phyloP scores from a whole-genome alignment of 1,140 invertebrate genomes.

The Lordiphosa clarofinis region DNA sequence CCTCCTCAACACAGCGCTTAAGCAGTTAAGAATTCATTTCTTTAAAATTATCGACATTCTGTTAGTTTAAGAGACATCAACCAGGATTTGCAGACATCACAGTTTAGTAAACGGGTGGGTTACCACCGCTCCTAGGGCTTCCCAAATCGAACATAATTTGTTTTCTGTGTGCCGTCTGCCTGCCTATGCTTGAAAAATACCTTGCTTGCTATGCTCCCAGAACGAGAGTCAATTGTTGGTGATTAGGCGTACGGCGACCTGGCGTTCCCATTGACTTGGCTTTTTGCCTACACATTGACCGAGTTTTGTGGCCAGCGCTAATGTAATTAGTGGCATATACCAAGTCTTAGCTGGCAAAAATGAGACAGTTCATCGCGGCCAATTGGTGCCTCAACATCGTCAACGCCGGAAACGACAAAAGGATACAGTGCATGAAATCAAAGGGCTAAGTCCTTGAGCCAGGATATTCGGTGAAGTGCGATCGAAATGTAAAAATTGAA shows the following conservation, averaged over 20 bases:
- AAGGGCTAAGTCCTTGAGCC: conserved; percentile 32
- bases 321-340: conserved; percentile 79
- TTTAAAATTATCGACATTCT: not conserved
- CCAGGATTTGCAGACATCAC: not conserved
- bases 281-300: conserved; percentile 66
- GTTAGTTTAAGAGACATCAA: not conserved
- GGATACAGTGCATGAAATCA: conserved; percentile 49
- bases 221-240: conserved; percentile 49
- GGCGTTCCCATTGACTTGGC: conserved; percentile 61
- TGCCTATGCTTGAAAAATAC: conserved; percentile 5
- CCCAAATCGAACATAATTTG: conserved; percentile 64
- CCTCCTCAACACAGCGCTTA: too few relatives aligned
- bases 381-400: conserved; percentile 66
- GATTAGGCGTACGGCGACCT: conserved; percentile 28
- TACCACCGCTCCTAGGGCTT: conserved; percentile 40
- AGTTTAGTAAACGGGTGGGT: conserved; percentile 16
- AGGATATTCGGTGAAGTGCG: conserved; percentile 31
- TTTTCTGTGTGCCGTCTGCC: conserved; percentile 37
- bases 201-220: conserved; percentile 24
- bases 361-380: conserved; percentile 58
- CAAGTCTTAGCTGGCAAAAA: conserved; percentile 34
- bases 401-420: conserved; percentile 18
- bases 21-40: too few relatives aligned
- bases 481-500: conserved; percentile 17
- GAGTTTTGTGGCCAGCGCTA: conserved; percentile 62